Conservation (phyloP, 2,113 vertebrate genomes). For the Xyliphius kryptos region DNA sequence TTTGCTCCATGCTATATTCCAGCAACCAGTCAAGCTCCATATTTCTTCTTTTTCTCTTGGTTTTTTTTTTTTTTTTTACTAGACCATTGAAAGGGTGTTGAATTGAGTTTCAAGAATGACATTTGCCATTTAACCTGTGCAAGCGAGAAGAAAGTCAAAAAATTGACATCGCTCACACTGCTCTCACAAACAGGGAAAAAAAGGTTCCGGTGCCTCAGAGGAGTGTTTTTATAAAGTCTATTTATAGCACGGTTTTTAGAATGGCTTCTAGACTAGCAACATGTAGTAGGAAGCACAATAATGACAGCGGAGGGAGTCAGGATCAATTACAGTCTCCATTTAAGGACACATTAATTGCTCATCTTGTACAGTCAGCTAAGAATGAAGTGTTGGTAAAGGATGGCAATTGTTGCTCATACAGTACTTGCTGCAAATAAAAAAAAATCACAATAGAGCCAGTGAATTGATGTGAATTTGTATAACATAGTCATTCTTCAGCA, state of each 20-base stretch:
- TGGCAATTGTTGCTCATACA: constrained; percentile 12
- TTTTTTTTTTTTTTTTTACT: constrained; percentile 15
- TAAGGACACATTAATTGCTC: constrained; percentile 28
- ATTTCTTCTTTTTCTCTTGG: too few species aligned
- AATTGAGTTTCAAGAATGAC: too few species aligned
- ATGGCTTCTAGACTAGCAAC: constrained; percentile 28
- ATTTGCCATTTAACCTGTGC: constrained; percentile 46
- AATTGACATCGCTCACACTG: constrained; percentile 34
- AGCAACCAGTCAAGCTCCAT: neutral
- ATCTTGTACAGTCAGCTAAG: constrained; percentile 6
- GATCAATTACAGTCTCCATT: constrained; percentile 16
- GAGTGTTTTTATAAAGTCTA: constrained; percentile 41
- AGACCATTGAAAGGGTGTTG: too few species aligned
- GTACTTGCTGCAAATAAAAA: constrained; percentile 9
- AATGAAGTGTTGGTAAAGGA: constrained; percentile 5
- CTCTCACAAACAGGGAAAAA: constrained; percentile 47
- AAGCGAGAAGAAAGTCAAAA: constrained; percentile 23
- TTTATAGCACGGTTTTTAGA: constrained; percentile 52
- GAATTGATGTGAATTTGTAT: neutral
- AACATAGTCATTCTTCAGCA: too few species aligned
- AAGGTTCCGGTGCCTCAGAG: constrained; percentile 43
- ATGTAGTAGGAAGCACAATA: neutral
- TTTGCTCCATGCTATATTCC: too few species aligned
- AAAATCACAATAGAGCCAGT: constrained; percentile 3
- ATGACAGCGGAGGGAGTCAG: constrained; percentile 9